These are phyloP conservation scores for Sebastes reedi DNA, from an alignment of 2,797 vertebrate genomes.

Conservation along the genomic window DNA sequence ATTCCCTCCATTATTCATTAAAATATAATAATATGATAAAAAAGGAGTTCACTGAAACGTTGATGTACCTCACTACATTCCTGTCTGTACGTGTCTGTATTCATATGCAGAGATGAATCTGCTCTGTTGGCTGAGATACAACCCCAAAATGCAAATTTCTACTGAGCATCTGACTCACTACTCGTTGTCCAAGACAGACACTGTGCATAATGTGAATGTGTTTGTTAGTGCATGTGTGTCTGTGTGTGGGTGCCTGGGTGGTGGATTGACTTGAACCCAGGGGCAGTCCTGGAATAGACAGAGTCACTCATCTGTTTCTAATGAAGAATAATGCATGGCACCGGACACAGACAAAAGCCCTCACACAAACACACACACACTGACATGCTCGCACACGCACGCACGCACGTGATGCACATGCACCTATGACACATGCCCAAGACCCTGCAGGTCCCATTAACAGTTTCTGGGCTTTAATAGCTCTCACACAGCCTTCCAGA, in stretches of 20 bases:
- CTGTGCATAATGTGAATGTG: constrained; percentile 20
- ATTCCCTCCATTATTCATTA: not conserved
- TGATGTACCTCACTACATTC: not conserved
- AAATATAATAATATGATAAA: not conserved
- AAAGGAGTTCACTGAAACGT: not conserved
- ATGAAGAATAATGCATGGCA: constrained; percentile 78
- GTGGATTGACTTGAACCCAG: constrained; percentile 72
- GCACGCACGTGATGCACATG: not conserved
- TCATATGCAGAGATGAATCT: constrained; percentile 10
- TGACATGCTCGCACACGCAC: not conserved
- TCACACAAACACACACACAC: not conserved
- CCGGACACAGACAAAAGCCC: constrained; percentile 63
- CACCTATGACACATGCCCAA: constrained; percentile 5
- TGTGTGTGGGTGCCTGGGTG: constrained; percentile 42
- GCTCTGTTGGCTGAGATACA: constrained; percentile 26
- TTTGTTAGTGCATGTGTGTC: constrained; percentile 4
- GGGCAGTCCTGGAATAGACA: constrained; percentile 73
- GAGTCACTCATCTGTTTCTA: constrained; percentile 79
- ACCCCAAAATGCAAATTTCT: constrained; percentile 43
- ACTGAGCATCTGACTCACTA: constrained; percentile 29
- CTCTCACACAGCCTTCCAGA: not conserved
- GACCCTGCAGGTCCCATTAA: constrained; percentile 31
- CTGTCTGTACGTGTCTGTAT: not conserved
- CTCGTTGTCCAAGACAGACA: constrained; percentile 41
- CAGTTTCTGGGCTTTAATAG: constrained; percentile 35